Conservation (phyloP, 1,140 invertebrate species). For the Drosophila santomea region DNA sequence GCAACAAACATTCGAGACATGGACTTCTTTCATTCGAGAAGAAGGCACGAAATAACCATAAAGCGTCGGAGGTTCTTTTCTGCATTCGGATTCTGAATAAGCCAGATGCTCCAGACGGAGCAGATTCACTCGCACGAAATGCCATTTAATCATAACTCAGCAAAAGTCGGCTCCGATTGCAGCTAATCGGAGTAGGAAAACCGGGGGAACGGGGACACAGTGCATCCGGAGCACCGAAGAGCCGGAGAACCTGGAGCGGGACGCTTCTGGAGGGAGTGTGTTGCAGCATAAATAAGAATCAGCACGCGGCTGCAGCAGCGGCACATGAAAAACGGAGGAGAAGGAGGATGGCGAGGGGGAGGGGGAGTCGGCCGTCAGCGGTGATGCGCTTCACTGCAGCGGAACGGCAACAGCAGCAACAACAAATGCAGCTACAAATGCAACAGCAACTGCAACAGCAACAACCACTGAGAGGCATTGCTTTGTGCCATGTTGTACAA, state of each 20-base stretch:
- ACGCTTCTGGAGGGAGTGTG: conserved; percentile 29
- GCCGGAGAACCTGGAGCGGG: conserved; percentile 4
- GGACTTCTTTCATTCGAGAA: conserved; percentile 48
- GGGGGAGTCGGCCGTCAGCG: conserved; percentile 36
- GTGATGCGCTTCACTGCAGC: conserved; percentile 79
- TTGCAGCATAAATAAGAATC: conserved; percentile 71
- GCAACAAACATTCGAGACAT: conserved; percentile 45
- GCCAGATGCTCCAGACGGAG: neutral
- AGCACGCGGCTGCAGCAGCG: conserved; percentile 60
- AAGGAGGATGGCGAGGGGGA: conserved; percentile 9
- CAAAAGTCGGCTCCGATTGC: conserved; percentile 59
- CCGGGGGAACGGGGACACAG: too few species aligned
- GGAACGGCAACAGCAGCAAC: conserved; percentile 63
- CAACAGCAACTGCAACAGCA: conserved; percentile 14
- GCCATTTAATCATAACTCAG: conserved; percentile 75
- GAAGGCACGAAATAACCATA: conserved; percentile 64
- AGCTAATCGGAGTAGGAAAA: conserved; percentile 17
- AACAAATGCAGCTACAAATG: conserved; percentile 19
- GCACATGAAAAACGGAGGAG: neutral
- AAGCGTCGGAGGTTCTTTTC: conserved; percentile 18
- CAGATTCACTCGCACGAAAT: conserved; percentile 60
- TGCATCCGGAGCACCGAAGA: neutral
- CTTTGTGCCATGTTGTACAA: conserved; percentile 37
- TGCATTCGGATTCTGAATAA: neutral
- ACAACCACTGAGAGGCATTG: conserved; percentile 19